Percentiles rank a stretch among this genome's conserved stretches.
Evolutionary conservation across 1,140 invertebrate species (phyloP).

Genomic region (Nilaparvata lugens): DNA sequence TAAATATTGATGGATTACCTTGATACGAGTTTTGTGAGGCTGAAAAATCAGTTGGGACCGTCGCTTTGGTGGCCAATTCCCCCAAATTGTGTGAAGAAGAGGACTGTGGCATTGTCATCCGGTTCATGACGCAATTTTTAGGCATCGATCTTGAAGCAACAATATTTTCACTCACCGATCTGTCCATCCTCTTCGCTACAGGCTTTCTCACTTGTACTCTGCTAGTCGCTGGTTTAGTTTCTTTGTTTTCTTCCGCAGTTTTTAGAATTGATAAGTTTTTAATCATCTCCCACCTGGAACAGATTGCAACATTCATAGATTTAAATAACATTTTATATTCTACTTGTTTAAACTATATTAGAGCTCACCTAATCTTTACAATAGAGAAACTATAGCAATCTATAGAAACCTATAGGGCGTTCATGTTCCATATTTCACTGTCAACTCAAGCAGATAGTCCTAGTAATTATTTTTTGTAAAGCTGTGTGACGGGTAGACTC

Average conservation of each 20-base stretch:
- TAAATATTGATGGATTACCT: no score
- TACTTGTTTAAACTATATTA: background rate
- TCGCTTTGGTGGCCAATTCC: no score
- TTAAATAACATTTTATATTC: background rate
- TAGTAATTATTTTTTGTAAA: no score
- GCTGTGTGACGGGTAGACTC: no score
- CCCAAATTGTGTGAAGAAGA: no score
- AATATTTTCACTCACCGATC: background rate
- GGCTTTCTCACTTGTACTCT: background rate
- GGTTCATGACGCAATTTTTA: no score
- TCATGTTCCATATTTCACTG: no score
- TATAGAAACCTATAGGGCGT: no score
- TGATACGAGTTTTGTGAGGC: background rate
- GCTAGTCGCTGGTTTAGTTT: background rate
- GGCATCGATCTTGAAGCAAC: background rate
- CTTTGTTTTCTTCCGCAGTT: background rate
- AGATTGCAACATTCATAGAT: background rate
- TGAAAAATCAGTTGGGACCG: no score
- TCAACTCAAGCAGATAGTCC: no score
- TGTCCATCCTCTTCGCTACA: background rate
- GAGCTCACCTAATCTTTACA: background rate
- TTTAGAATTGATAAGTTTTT: background rate
- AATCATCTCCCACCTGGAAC: background rate
- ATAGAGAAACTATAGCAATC: background rate
- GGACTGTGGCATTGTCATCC: no score